Conservation (phyloP, 2,113 vertebrate species). For the Gymnarchus niloticus region DNA sequence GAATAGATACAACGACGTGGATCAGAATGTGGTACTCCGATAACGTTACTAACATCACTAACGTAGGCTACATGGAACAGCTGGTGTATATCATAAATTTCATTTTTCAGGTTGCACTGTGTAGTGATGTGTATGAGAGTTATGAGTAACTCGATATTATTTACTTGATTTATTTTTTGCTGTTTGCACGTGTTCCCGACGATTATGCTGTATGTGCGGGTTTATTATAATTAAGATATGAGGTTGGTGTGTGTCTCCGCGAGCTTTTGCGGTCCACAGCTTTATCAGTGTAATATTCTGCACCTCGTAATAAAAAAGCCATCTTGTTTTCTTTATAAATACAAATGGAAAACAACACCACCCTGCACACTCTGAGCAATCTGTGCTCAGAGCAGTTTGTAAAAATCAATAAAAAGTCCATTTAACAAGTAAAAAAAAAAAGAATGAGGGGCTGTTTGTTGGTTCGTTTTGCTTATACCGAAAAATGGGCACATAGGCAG, state of each 20-base stretch:
- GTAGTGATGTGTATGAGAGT: not conserved
- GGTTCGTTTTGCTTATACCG: not conserved
- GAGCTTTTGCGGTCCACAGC: not conserved
- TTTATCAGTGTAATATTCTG: not conserved
- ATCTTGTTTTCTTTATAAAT: not conserved
- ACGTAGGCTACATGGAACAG: too few species aligned
- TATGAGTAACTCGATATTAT: not conserved
- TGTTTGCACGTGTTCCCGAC: not conserved
- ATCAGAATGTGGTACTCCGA: not conserved
- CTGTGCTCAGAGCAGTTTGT: not conserved
- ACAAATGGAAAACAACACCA: constrained; percentile 2
- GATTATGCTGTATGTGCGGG: not conserved
- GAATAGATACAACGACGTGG: not conserved
- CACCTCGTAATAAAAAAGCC: not conserved
- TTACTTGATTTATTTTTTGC: not conserved
- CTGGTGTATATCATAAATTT: too few species aligned
- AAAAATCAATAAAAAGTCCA: constrained; percentile 6
- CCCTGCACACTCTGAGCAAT: not conserved
- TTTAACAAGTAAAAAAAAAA: not conserved
- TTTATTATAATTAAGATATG: too few species aligned
- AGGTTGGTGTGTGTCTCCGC: not conserved
- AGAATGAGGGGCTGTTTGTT: too few species aligned
- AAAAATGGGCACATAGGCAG: not conserved
- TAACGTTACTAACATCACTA: not conserved
- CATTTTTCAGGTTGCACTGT: too few species aligned